A percentile compares a stretch with the other conserved stretches of the same genome.
phyloP scores from a whole-genome alignment of 2,113 vertebrate species.

The Castor canadensis region DNA sequence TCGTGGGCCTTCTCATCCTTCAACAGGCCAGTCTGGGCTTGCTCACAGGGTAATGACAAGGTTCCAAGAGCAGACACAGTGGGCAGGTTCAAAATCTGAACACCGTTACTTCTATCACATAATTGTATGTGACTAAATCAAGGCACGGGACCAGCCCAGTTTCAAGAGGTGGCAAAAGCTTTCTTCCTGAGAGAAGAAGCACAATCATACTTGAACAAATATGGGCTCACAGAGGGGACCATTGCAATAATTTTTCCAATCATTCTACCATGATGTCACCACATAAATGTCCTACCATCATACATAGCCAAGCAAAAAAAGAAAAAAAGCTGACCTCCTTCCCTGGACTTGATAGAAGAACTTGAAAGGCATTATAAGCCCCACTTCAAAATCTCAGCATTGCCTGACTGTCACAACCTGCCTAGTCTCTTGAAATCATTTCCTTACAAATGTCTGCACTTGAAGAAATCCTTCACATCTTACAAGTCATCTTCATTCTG shows the following conservation, averaged over 20 bases:
- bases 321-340: not conserved
- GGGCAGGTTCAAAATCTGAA: not conserved
- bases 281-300: not conserved
- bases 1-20: not conserved
- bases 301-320: not conserved
- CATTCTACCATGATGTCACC: not conserved
- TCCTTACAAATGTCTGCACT: not conserved
- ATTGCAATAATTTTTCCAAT: not conserved
- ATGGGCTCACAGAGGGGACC: not conserved
- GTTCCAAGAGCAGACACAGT: not conserved
- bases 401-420: not conserved
- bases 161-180: not conserved
- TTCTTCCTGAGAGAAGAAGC: not conserved
- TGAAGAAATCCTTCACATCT: not conserved
- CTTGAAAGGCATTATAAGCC: not conserved
- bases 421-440: not conserved
- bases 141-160: not conserved
- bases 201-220: not conserved
- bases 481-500: not conserved
- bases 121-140: not conserved
- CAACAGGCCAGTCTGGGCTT: not conserved
- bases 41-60: not conserved
- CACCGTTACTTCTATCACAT: not conserved
- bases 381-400: slow-evolving; percentile 1
- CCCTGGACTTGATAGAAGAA: not conserved